Evolutionary conservation across 1,140 invertebrate species (phyloP).

Genomic region (Dendroctonus valens): DNA sequence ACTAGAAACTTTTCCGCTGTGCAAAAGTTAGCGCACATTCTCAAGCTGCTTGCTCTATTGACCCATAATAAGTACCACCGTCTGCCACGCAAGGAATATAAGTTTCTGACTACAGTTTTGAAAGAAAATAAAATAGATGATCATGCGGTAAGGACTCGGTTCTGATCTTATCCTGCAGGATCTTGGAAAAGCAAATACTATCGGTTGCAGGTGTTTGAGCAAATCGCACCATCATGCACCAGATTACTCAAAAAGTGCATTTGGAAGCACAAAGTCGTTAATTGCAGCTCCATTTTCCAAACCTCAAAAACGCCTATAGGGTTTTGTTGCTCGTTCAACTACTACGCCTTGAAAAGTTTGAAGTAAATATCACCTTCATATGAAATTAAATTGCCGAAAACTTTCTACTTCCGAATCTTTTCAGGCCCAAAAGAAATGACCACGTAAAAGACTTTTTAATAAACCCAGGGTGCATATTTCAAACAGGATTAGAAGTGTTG

Average conservation of each 20-base stretch:
- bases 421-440: neutral
- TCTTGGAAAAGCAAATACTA: neutral
- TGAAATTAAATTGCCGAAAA: neutral
- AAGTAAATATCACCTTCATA: neutral
- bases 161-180: neutral
- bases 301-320: neutral
- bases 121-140: neutral
- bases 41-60: neutral
- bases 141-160: neutral
- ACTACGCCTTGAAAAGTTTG: neutral
- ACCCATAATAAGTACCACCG: neutral
- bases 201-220: neutral
- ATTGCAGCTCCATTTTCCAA: neutral
- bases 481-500: conserved; percentile 60
- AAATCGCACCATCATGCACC: neutral
- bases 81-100: neutral
- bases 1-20: neutral
- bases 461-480: conserved; percentile 59
- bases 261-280: neutral
- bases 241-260: neutral
- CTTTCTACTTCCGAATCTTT: too few species aligned
- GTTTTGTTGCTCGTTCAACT: neutral
- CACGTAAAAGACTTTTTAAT: conserved; percentile 42
- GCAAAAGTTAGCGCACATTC: neutral
- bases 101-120: neutral